phyloP scores from a whole-genome alignment of 2,113 vertebrate genomes.

The Dipodomys ordii region DNA sequence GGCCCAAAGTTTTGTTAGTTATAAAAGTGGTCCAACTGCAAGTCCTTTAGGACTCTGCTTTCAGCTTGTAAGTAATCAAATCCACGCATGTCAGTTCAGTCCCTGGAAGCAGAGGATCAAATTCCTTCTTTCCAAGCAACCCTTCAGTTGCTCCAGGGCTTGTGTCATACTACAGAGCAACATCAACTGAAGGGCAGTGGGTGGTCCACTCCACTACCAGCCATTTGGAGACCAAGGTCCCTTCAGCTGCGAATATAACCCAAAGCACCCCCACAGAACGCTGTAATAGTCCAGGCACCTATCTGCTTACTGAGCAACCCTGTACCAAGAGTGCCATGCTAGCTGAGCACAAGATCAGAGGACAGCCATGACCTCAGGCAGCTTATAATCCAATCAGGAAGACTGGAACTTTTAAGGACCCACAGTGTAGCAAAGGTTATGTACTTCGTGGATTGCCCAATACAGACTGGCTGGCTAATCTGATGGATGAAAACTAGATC shows the following conservation, averaged over 20 bases:
- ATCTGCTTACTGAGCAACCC: not conserved
- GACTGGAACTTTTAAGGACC: not conserved
- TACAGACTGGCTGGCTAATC: not conserved
- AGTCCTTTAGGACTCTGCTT: not conserved
- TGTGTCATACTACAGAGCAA: not conserved
- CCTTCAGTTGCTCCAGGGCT: not conserved
- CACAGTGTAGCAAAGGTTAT: not conserved
- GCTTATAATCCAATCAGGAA: not conserved
- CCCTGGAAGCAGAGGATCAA: not conserved
- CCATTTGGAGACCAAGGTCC: fast-evolving
- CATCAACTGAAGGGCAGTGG: not conserved
- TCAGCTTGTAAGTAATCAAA: not conserved
- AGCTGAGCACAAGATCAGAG: not conserved
- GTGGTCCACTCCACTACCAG: not conserved
- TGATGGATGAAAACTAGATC: not conserved
- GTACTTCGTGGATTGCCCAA: not conserved
- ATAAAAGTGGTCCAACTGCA: not conserved
- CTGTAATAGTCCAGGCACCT: not conserved
- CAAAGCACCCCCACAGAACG: too few species aligned
- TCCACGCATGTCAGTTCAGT: not conserved
- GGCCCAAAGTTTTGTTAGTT: not conserved
- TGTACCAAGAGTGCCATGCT: not conserved
- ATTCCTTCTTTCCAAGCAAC: not conserved
- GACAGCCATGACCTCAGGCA: not conserved
- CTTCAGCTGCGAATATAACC: not conserved